These are phyloP conservation scores for Mungos mungo DNA, from an alignment of 2,113 vertebrate species.

Conservation along the genomic window DNA sequence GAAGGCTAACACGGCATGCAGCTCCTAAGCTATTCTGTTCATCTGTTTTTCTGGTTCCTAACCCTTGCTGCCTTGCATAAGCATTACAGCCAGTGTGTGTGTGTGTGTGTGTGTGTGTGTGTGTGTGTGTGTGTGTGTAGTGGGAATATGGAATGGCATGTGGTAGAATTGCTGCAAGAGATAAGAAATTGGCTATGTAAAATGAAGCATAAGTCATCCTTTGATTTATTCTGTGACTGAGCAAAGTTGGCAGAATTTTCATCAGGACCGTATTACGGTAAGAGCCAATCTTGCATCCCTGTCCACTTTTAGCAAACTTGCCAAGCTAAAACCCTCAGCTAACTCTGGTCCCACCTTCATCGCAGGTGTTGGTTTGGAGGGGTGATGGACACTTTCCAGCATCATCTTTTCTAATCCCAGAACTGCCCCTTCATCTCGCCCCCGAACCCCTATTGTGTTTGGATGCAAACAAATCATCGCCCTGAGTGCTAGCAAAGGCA, in stretches of 20 bases:
- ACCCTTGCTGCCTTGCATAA: background rate
- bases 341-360: background rate
- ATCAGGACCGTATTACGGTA: background rate
- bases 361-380: background rate
- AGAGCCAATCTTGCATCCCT: background rate
- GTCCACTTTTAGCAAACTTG: background rate
- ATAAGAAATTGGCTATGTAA: background rate
- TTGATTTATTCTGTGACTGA: background rate
- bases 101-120: background rate
- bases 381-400: background rate
- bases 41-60: background rate
- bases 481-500: background rate
- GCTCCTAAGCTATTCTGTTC: background rate
- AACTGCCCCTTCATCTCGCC: background rate
- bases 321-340: background rate
- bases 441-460: background rate
- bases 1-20: background rate
- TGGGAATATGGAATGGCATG: background rate
- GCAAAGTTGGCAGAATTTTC: conserved; percentile 17
- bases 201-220: background rate
- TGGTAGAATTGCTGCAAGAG: background rate
- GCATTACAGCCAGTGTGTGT: background rate
- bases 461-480: background rate
- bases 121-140: background rate
- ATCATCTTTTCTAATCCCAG: background rate